Percentiles rank a stretch among this genome's conserved stretches.
Conservation (phyloP, 2,113 vertebrate species). For the Caranx ignobilis region DNA sequence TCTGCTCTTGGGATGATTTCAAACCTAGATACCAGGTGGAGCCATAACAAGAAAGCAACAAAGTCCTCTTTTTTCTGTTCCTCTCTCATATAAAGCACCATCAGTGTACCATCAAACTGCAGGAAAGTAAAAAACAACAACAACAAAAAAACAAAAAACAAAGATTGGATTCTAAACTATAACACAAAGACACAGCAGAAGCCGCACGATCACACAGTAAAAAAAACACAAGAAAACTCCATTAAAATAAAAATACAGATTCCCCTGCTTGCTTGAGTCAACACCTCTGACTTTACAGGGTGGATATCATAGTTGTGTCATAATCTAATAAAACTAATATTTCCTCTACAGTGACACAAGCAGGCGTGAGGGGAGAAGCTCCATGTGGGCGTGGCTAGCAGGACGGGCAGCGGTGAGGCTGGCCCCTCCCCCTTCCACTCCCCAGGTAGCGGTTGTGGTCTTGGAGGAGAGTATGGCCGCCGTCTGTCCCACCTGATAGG, state of each 20-base stretch:
- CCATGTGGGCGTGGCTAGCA: constrained; percentile 52
- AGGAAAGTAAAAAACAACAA: background rate
- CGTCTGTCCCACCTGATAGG: constrained; percentile 94
- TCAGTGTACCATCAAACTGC: background rate
- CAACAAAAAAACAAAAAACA: constrained; percentile 3
- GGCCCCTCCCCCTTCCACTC: constrained; percentile 59
- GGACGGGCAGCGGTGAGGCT: constrained; percentile 45
- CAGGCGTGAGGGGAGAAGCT: constrained; percentile 61
- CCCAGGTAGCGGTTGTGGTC: constrained; percentile 31
- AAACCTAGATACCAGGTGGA: background rate
- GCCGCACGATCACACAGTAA: constrained; percentile 37
- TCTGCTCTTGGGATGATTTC: background rate
- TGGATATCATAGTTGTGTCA: too few relatives aligned
- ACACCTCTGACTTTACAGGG: constrained; percentile 14
- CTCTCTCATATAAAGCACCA: constrained; percentile 4
- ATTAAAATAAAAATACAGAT: constrained; percentile 13
- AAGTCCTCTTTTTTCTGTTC: constrained; percentile 1
- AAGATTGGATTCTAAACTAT: constrained; percentile 26
- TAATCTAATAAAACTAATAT: background rate
- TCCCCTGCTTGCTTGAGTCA: constrained; percentile 74
- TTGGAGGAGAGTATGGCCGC: constrained; percentile 41
- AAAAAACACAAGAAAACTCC: constrained; percentile 31
- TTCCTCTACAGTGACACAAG: constrained; percentile 67
- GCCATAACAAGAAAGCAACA: constrained; percentile 8
- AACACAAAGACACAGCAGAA: constrained; percentile 33